phyloP scores from a whole-genome alignment of 2,113 vertebrate species.

The Calypte anna region DNA sequence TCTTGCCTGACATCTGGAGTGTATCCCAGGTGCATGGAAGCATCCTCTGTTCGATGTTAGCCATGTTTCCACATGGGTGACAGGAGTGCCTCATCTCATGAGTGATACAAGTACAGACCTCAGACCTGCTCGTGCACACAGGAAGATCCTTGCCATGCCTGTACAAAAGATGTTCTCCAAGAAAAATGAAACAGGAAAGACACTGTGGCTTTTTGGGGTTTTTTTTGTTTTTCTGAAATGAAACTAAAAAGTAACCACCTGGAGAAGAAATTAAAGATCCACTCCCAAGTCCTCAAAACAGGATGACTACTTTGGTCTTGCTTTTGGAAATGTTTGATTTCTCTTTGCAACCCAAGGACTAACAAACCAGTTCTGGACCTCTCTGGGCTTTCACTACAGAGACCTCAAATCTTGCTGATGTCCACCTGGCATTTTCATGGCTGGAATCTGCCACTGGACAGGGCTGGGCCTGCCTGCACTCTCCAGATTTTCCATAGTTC shows the following conservation, averaged over 20 bases:
- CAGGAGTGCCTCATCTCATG: no score
- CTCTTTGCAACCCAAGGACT: background rate
- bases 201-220: background rate
- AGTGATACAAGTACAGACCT: background rate
- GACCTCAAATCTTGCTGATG: background rate
- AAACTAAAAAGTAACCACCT: background rate
- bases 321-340: background rate
- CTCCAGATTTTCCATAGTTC: background rate
- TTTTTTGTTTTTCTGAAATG: background rate
- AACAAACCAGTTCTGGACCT: background rate
- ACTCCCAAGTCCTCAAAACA: background rate
- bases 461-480: background rate
- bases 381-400: background rate
- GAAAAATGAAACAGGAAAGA: background rate
- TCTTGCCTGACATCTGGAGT: background rate
- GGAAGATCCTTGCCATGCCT: background rate
- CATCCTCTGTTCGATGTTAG: rapidly evolving
- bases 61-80: background rate
- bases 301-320: background rate
- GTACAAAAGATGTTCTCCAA: background rate
- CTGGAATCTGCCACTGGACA: background rate
- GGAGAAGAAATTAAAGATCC: background rate
- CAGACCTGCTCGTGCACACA: background rate
- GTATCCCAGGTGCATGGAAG: no score
- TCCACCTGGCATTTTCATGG: background rate